Evolutionary conservation across 2,113 vertebrate genomes (phyloP), one percentile per base, ranked within the genome.

Genomic region (Mesembrinibis cayennensis): DNA sequence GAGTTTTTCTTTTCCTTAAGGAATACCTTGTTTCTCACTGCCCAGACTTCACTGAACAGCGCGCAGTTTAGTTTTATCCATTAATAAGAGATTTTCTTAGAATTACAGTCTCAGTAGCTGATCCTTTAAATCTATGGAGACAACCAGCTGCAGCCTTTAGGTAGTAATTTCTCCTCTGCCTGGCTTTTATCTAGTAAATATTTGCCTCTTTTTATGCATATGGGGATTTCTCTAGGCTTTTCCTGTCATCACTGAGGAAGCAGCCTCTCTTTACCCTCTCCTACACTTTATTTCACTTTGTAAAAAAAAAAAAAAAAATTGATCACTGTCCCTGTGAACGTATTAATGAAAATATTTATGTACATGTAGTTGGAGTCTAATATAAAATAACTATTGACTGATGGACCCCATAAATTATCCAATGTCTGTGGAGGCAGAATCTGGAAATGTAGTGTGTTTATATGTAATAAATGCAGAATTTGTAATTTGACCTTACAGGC

Each of bases 81-180:
- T 95, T 96, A 93, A 91, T 38, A 95, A 55, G 81, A 94, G 94
- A 95, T 94, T 94, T 96, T 94, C 94, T 83, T 89, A 92, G 88
- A 94, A 88, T 96, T 95, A 93, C 76, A 50, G 67, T 89, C 85
- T 88, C 2, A 3, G 58, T 90, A 90, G 92, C 72, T 97, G 94
- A 93, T 94, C 96, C 94, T 84, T 90, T 90, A 86, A 94, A 94
- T 86, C 90, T 96, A 53, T 42, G 81, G 67, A 94, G 74, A 92
- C 71, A 86, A 86, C 90, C 79, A 90, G 74, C 90, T 93, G 88
- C 90, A 92, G 79, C 53, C 45, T 82, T 89, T 89, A 82, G 80
- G 76, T 58, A 87, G 80, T 45, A 70, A 82, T 91, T 92, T 90
- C 45, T 63, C 69, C 52, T 84, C 65, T 79, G 83, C 38, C 45